Evolutionary conservation across 2,888 invertebrate genomes (phyloP), one percentile per base, ranked within the genome.

Genomic region (Melolontha melolontha): DNA sequence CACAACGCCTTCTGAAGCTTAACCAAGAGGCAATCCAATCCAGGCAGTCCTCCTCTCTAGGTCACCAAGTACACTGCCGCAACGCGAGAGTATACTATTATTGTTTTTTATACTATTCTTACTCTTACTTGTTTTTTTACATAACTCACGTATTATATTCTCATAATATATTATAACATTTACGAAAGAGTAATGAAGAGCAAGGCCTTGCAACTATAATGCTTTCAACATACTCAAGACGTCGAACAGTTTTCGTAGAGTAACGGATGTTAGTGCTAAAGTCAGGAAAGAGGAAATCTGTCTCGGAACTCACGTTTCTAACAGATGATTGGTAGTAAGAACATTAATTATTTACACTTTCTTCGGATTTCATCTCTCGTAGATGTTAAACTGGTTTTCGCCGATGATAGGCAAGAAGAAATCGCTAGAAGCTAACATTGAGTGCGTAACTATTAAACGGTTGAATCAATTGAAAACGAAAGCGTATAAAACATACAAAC

Each of bases 41-140:
- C 77, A 75, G 74, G 74, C 74, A 74, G 73, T 73, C 75, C 75
- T 78, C 77, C 79, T 79, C 79, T 80, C 80, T 80, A 80, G 80
- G 80, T 80, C 80, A 80, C 74, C 75, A 75, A 71, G 76, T 73
- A 76, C 77, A 77, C 73, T 75, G 75, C 67, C 62, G 59, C 16
- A 44, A 14, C 17, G 14, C 16, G 14, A 47, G 10, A 47, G 1
- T 47, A 47, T 14, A 17, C 47, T 47, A 69, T 75, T 76, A 78
- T 79, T 79, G 77, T 79, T 76, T 77, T 73, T 51, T 34, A 44
- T 34, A 34, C 34, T 14, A 17, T 47, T 47, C 47, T 47, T 14
- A 47, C 47, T 47, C 47, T 47, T 47, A 16, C 17, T 47, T 47
- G n/a, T 44, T 47, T 47, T 47, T 14, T 47, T 47, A 47, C 47